Conservation (phyloP, 2,888 invertebrate genomes). For the Plebejus argus region DNA sequence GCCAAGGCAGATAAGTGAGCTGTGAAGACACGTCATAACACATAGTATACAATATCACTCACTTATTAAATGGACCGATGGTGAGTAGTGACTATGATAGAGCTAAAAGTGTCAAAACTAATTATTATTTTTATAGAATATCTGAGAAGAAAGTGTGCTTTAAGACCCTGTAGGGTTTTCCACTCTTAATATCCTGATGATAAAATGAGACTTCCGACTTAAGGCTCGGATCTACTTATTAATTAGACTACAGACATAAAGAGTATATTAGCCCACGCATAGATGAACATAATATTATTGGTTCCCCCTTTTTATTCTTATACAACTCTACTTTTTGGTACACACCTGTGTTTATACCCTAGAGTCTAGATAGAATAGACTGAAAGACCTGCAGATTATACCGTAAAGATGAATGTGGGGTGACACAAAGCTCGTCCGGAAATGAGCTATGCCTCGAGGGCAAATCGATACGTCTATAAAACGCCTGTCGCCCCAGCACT, state of each 20-base stretch:
- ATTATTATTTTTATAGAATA: background rate
- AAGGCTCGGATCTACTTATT: no score
- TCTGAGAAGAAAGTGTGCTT: background rate
- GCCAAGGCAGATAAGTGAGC: background rate
- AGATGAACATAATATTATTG: no score
- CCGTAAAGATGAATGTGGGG: background rate
- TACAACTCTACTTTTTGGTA: background rate
- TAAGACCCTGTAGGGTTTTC: background rate
- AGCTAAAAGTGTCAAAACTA: background rate
- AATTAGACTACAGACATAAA: no score
- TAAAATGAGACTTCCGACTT: no score
- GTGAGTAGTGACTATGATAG: background rate
- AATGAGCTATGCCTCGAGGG: slow-evolving; percentile 14
- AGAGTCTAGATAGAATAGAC: background rate
- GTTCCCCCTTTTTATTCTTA: no score
- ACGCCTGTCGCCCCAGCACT: slow-evolving; percentile 28
- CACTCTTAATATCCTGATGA: no score
- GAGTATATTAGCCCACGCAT: no score
- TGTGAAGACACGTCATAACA: slow-evolving; percentile 1
- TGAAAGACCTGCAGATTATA: background rate
- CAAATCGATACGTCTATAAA: slow-evolving; percentile 35
- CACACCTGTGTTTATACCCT: background rate
- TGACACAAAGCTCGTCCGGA: background rate
- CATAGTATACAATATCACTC: background rate
- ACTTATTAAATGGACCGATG: background rate